A percentile compares a stretch with the other conserved stretches of the same genome.
Conservation (phyloP, 2,888 invertebrate species). For the Gisinianus flammeolus region DNA sequence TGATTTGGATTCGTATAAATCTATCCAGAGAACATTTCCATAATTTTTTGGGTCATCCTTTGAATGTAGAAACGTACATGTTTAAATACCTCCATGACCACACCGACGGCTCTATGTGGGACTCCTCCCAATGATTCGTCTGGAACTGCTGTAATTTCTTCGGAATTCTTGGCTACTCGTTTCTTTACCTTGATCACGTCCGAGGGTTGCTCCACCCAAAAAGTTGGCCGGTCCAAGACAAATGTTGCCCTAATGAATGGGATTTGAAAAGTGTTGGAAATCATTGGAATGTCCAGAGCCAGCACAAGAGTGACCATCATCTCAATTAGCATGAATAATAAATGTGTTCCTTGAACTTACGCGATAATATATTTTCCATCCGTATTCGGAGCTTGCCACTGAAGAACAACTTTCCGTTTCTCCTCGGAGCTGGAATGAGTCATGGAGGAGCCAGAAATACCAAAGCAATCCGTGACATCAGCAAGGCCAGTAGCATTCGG, state of each 20-base stretch:
- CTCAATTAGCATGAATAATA: neutral
- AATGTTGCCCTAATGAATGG: slow-evolving; percentile 75
- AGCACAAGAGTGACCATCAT: too few species aligned
- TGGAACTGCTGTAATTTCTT: too few species aligned
- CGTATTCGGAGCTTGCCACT: slow-evolving; percentile 41
- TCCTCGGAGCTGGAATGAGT: slow-evolving; percentile 26
- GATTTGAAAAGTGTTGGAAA: neutral
- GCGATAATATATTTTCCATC: slow-evolving; percentile 34
- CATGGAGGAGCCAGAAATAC: slow-evolving; percentile 63
- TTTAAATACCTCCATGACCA: too few species aligned
- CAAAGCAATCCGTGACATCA: slow-evolving; percentile 70
- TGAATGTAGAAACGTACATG: too few species aligned
- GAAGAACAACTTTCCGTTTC: slow-evolving; percentile 25
- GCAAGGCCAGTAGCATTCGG: slow-evolving; percentile 65
- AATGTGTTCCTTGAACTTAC: slow-evolving; percentile 40
- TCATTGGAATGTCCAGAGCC: too few species aligned
- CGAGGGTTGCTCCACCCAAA: slow-evolving; percentile 72
- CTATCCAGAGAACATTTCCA: too few species aligned
- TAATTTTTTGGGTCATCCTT: too few species aligned
- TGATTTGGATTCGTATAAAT: too few species aligned
- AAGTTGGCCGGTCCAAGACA: slow-evolving; percentile 76
- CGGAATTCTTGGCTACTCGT: neutral
- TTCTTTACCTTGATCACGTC: slow-evolving; percentile 42
- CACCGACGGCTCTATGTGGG: too few species aligned
- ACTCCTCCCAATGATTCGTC: too few species aligned